Base-by-base conservation (phyloP, 2,113 vertebrate genomes). In the Vicugna pacos region DNA sequence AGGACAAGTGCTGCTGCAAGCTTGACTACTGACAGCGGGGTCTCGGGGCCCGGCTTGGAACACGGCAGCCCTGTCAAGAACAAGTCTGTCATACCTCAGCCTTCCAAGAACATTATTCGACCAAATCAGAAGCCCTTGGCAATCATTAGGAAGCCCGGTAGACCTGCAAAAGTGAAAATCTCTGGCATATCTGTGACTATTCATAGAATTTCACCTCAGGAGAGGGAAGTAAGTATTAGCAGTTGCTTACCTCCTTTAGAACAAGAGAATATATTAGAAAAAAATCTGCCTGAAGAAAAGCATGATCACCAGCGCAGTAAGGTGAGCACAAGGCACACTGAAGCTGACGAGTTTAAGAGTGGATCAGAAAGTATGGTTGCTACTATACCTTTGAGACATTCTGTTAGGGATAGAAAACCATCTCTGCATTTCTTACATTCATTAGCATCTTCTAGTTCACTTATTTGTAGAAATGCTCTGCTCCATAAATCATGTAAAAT, bases 151-250 rank as follows among this genome's bases (percentile, higher is more conserved):
- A 99, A 99, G 97, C 99, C 99, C 91, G 99, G 99, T 83, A 98
- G 99, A 97, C 99, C 99, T 69, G 99, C 99, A 93, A 99, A 99
- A 98, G 99, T 99, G 28, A 99, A 99, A 98, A 99, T 99, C 90
- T 99, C 99, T 7, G 99, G 99, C 84, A 99, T 99, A 97, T 99
- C 99, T 30, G 99, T 99, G 93, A 99, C 99, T 62, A 98, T 99
- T 96, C 99, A 98, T 60, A 99, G 99, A 83, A 98, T 99, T 95
- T 99, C 99, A 93, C 99, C 99, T 97, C 98, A 99, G 94, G 99
- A 99, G 97, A 99, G 99, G 88, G 99, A 99, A 98, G 99, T 99
- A 96, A 99, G 98, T 96, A 98, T 99, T 70, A 99, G 98, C 93
- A 99, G 98, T 70, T 98, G 99, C 35, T 97, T 98, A 94, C 98